Conservation (phyloP, 1,140 invertebrate genomes). For the Drosophila subpulchrella region DNA sequence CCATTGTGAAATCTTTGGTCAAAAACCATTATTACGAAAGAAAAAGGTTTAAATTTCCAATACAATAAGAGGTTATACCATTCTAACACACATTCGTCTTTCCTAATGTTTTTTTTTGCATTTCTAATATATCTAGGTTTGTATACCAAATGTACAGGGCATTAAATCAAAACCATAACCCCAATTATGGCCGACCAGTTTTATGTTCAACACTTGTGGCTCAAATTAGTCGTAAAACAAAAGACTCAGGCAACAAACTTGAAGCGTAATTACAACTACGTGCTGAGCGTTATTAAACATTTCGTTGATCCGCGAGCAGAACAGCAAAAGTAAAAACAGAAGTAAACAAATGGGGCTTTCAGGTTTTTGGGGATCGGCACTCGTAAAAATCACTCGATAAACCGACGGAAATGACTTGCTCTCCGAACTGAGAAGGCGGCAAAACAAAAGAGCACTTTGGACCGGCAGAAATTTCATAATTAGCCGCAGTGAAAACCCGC, state of each 20-base stretch:
- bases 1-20: constrained; percentile 5
- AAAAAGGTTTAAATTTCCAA: neutral
- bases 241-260: constrained; percentile 73
- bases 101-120: neutral
- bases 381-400: constrained; percentile 67
- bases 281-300: constrained; percentile 60
- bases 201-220: constrained; percentile 38
- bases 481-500: constrained; percentile 48
- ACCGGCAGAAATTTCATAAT: constrained; percentile 59
- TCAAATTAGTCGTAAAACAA: constrained; percentile 67
- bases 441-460: constrained; percentile 37
- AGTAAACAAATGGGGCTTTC: constrained; percentile 42
- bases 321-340: constrained; percentile 22
- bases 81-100: neutral
- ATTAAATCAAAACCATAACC: constrained; percentile 42
- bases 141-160: constrained; percentile 25
- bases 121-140: constrained; percentile 25
- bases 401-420: constrained; percentile 61
- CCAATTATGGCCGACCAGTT: constrained; percentile 50
- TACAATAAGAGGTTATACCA: constrained; percentile 1
- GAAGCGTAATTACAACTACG: constrained; percentile 64
- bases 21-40: constrained; percentile 18
- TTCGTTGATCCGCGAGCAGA: constrained; percentile 33
- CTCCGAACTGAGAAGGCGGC: constrained; percentile 13
- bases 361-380: constrained; percentile 26